Conservation (phyloP, 2,113 vertebrate species). For the Dasyornis broadbenti region DNA sequence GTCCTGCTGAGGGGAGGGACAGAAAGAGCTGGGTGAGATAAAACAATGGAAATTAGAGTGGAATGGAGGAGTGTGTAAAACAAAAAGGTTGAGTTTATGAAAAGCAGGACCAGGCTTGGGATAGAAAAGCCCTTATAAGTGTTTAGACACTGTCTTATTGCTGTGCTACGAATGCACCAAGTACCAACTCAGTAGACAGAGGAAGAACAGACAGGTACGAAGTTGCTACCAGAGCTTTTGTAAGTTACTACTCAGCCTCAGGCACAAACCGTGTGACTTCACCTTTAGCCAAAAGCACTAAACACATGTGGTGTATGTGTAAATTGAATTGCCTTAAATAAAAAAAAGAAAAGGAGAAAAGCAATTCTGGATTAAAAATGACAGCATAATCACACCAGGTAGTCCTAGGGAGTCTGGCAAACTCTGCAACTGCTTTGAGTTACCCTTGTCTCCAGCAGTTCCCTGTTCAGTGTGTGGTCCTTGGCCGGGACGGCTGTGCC, state of each 20-base stretch:
- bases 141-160: background rate
- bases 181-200: background rate
- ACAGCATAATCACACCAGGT: background rate
- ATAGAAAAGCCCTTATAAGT: background rate
- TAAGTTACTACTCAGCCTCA: background rate
- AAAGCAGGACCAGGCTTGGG: background rate
- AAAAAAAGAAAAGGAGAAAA: background rate
- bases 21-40: conserved; percentile 33
- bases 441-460: background rate
- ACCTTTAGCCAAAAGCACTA: background rate
- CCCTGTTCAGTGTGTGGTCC: background rate
- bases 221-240: background rate
- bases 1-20: conserved; percentile 32
- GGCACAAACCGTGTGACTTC: rapidly evolving
- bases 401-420: background rate
- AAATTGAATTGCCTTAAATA: background rate
- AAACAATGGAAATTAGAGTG: conserved; percentile 43
- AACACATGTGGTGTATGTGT: rapidly evolving
- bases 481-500: background rate
- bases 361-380: background rate
- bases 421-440: background rate
- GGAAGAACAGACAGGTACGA: background rate
- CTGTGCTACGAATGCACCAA: rapidly evolving
- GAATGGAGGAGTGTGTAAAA: conserved; percentile 7
- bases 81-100: conserved; percentile 10